phyloP scores from a whole-genome alignment of 1,140 invertebrate species.

The Rhagoletis zephyria region DNA sequence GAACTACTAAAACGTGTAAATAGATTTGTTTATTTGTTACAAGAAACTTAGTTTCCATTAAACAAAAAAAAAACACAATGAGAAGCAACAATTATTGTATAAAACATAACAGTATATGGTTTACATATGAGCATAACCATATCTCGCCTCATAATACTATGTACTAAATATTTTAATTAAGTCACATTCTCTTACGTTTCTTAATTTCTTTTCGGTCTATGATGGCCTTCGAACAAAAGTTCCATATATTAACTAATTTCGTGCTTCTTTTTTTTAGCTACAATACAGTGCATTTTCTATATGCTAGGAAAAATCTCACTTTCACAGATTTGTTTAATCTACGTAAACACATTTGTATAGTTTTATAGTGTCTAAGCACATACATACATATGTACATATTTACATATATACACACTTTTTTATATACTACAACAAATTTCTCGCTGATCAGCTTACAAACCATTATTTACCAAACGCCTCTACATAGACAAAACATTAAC shows the following conservation, averaged over 20 bases:
- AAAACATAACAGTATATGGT: too few relatives aligned
- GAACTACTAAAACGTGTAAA: background rate
- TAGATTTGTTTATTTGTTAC: too few relatives aligned
- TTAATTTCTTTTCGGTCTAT: too few relatives aligned
- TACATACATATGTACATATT: background rate
- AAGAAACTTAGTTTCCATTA: background rate
- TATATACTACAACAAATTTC: constrained; percentile 1
- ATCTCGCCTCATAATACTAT: too few relatives aligned
- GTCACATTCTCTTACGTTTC: too few relatives aligned
- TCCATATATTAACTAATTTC: background rate
- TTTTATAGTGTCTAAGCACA: background rate
- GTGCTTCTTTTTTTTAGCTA: background rate
- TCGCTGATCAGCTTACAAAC: background rate
- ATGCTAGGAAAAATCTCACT: background rate
- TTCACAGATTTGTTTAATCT: background rate
- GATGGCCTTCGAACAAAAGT: background rate
- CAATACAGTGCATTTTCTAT: background rate
- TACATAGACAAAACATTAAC: background rate
- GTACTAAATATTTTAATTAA: too few relatives aligned
- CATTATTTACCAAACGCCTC: constrained; percentile 33
- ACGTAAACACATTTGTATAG: background rate
- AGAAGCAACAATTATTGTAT: too few relatives aligned
- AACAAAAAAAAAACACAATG: background rate
- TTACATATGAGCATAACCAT: too few relatives aligned
- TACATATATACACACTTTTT: background rate